Base-by-base conservation (phyloP, 2,888 invertebrate genomes). In the Zhengitettix transpicula region DNA sequence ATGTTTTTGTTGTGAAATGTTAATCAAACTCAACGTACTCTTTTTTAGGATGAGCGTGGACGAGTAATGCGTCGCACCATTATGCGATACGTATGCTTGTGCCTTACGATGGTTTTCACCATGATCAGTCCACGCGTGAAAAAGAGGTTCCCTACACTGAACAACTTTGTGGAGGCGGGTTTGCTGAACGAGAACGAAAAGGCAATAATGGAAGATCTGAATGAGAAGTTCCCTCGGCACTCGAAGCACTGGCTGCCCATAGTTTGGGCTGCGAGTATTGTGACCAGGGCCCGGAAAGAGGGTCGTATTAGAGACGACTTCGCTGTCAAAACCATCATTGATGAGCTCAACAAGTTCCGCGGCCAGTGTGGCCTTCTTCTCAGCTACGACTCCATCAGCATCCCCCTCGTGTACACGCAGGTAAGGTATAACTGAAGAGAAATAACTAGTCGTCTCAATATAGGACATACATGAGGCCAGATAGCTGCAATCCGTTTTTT, bases 221-320 rank as follows among this genome's bases (percentile, higher is more conserved):
- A 91, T 70, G 74, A 78, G 54, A 88, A 89, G 69, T 90, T 89
- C 69, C 90, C 90, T 0, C 83, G 87, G 61, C 87, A 89, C 61
- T 85, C 89, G 12, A 92, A 92, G 69, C 91, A 91, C 73, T 93
- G 91, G 91, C 67, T 93, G 67, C 92, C 93, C 10, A 87, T 93
- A 64, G 89, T 91, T 12, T 93, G 93, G 93, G 91, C 91, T 1
- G 84, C 90, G 1, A 89, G 89, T 72, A 91, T 93, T 67, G 86
- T 92, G 62, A 91, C 91, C 0, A 76, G 91, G 64, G 91, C 92
- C 7, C 79, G 91, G n/a, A 91, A 89, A 69, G 92, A 92, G 73
- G 91, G 91, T 15, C 78, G 91, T 66, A 89, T 92, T 69, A 79
- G 90, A 62, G 91, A 91, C 67, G 94, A 95, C 72, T 93, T 92